Evolutionary conservation across 2,888 invertebrate genomes (phyloP).

Genomic region (Sepiola atlantica): DNA sequence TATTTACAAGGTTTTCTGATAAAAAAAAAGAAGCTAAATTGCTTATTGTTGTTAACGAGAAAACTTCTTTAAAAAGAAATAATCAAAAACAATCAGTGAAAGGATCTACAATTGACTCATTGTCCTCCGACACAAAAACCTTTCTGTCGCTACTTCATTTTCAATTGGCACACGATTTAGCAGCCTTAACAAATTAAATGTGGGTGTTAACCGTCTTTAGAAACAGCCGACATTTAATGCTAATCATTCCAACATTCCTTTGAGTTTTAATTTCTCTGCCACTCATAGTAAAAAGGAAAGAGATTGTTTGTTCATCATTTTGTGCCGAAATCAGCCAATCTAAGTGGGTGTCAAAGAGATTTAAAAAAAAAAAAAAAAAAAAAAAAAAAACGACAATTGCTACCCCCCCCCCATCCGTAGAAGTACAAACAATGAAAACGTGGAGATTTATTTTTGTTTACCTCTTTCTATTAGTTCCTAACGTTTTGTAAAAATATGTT

Average conservation of each 20-base stretch:
- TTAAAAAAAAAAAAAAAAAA: neutral
- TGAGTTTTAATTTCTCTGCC: neutral
- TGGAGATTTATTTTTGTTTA: neutral
- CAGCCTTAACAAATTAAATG: neutral
- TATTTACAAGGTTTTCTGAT: neutral
- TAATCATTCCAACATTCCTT: neutral
- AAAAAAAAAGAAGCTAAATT: neutral
- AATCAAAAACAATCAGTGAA: neutral
- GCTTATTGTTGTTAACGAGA: neutral
- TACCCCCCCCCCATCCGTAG: neutral
- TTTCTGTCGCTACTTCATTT: neutral
- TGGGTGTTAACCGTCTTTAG: neutral
- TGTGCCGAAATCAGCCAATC: neutral
- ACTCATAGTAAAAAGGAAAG: neutral
- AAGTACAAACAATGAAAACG: neutral
- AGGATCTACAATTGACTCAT: conserved; percentile 2
- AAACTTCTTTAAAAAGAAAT: neutral
- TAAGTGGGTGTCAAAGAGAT: conserved; percentile 32
- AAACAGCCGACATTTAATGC: neutral
- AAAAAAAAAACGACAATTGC: too few species aligned
- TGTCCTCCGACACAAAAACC: neutral
- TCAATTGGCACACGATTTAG: conserved; percentile 5
- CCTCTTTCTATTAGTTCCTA: neutral
- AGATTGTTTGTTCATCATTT: neutral
- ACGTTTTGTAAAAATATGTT: neutral